These are phyloP conservation scores for Epizoanthus fatuus DNA, from an alignment of 92 coral and sea anemone species.

Conservation along the genomic window DNA sequence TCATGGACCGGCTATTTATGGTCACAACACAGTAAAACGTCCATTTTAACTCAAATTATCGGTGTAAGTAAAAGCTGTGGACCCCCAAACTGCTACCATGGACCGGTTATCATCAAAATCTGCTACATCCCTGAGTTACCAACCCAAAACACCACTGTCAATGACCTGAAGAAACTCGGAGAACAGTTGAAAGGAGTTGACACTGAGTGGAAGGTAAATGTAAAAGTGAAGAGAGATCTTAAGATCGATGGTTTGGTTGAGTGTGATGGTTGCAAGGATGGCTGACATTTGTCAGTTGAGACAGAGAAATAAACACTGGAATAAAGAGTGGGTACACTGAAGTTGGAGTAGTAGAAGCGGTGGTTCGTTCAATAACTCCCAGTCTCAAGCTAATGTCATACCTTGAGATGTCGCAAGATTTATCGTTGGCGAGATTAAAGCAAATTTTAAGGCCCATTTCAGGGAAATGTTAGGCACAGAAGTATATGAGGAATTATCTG, in stretches of 20 bases:
- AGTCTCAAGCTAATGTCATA: slow-evolving; percentile 58
- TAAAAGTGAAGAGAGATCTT: slow-evolving; percentile 19
- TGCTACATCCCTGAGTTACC: no score
- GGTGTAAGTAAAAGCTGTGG: no score
- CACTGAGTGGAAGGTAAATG: not conserved
- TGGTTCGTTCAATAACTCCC: slow-evolving; percentile 62
- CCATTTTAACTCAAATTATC: no score
- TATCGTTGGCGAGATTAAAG: slow-evolving; percentile 50
- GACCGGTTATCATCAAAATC: no score
- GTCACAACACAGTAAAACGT: no score
- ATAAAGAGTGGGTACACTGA: slow-evolving; percentile 59
- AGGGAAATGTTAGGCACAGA: not conserved
- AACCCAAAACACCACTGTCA: no score
- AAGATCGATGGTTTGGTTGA: slow-evolving; percentile 23
- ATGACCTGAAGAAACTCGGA: no score
- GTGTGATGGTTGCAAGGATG: slow-evolving; percentile 2
- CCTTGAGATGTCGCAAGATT: slow-evolving; percentile 52
- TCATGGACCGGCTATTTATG: no score
- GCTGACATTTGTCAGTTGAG: slow-evolving; percentile 8
- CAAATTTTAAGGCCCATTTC: not conserved
- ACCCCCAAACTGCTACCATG: no score
- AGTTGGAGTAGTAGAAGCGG: slow-evolving; percentile 64
- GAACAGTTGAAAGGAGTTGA: no score
- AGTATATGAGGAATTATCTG: slow-evolving; percentile 66
- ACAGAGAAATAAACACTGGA: slow-evolving; percentile 62